Percentiles rank a stretch among this genome's conserved stretches.
Conservation (phyloP, 2,113 vertebrate genomes). For the Herpetotheres cachinnans region DNA sequence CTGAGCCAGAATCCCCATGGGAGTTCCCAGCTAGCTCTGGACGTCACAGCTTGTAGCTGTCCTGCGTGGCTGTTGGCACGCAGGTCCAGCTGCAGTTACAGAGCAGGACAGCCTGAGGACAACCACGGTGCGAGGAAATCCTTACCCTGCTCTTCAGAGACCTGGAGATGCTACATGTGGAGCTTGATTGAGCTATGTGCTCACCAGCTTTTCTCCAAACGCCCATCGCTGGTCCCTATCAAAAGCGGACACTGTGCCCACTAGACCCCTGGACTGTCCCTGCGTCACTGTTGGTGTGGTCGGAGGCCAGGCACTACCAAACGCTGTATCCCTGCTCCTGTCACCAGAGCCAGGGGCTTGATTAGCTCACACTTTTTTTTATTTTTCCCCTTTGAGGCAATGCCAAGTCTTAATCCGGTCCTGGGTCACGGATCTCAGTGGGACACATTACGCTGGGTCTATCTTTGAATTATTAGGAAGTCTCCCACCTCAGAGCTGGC, state of each 20-base stretch:
- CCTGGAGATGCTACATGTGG: accelerated
- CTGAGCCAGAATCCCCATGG: neutral
- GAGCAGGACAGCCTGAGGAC: neutral
- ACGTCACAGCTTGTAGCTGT: neutral
- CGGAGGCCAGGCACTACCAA: neutral
- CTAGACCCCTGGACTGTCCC: neutral
- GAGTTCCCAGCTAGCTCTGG: neutral
- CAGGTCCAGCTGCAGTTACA: neutral
- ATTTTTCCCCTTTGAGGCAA: neutral
- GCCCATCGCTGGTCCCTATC: accelerated
- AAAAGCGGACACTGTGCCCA: neutral
- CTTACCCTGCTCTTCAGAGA: neutral
- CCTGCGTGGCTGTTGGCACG: neutral
- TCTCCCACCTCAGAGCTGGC: neutral
- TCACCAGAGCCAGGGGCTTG: neutral
- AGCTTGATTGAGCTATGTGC: neutral
- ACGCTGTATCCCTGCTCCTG: accelerated
- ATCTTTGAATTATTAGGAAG: neutral
- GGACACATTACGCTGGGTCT: neutral
- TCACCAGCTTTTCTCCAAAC: neutral
- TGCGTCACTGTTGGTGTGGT: accelerated
- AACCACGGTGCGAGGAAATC: neutral
- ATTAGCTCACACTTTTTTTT: neutral
- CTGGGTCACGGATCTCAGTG: neutral
- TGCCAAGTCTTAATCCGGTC: neutral